A percentile compares a stretch with the other conserved stretches of the same genome.
These are phyloP conservation scores for Epinephelus lanceolatus DNA, from an alignment of 2,113 vertebrate species.

Conservation along the genomic window DNA sequence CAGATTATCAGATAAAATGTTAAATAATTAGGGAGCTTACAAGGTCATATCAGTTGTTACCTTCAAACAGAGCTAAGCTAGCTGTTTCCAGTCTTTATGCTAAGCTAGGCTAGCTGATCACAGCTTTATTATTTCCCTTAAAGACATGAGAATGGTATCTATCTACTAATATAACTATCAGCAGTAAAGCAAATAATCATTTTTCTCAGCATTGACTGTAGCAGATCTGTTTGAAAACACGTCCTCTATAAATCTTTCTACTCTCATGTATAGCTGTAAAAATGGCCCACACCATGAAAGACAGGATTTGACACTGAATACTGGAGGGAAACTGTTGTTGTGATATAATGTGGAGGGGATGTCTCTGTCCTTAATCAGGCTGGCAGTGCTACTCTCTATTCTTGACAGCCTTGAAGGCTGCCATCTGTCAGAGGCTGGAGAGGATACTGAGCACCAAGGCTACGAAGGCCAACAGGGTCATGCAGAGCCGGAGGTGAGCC, in stretches of 20 bases:
- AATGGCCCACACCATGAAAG: background rate
- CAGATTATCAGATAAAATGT: no score
- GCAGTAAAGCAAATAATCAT: background rate
- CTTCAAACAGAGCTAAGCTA: no score
- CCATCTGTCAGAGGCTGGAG: constrained; percentile 50
- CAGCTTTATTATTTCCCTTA: background rate
- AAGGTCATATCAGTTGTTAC: no score
- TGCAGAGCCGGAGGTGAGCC: constrained; percentile 87
- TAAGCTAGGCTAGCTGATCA: background rate
- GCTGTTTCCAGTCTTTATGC: background rate
- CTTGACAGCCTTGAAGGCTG: constrained; percentile 10
- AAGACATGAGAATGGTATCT: background rate
- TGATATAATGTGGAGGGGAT: background rate
- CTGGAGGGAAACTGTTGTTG: background rate
- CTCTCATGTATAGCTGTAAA: background rate
- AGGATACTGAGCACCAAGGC: constrained; percentile 94
- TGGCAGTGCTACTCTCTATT: background rate
- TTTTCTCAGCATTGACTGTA: background rate
- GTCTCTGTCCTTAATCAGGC: background rate
- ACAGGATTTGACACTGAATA: background rate
- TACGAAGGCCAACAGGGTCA: constrained; percentile 87
- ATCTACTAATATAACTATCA: background rate
- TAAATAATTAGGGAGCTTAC: no score
- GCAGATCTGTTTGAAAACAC: background rate
- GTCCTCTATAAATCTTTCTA: background rate